These are phyloP conservation scores for Tribolium castaneum DNA, from an alignment of 1,140 invertebrate genomes.

Conservation along the genomic window DNA sequence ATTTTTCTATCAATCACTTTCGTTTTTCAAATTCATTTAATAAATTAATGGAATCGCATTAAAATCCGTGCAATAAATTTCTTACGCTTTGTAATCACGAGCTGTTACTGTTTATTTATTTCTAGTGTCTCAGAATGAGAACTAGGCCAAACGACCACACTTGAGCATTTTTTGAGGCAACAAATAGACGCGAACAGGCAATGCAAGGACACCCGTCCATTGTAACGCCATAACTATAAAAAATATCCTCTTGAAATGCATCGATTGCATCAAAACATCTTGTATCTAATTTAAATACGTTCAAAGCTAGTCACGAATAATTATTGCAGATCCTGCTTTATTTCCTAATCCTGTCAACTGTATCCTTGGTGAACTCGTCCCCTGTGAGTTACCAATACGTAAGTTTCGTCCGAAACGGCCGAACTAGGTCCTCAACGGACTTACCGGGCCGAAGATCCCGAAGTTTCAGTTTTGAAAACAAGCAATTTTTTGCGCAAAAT, in stretches of 20 bases:
- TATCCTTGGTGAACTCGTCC: background rate
- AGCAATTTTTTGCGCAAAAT: background rate
- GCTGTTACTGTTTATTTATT: background rate
- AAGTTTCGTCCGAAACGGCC: background rate
- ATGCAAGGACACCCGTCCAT: background rate
- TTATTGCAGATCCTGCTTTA: background rate
- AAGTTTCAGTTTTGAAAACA: background rate
- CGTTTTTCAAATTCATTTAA: background rate
- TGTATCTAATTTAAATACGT: background rate
- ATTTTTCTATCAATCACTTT: background rate
- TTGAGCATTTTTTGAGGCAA: background rate
- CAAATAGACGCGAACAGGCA: background rate
- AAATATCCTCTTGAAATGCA: background rate
- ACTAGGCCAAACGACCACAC: background rate
- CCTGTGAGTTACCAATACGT: conserved; percentile 16
- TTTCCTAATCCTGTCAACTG: background rate
- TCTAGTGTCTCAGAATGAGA: background rate
- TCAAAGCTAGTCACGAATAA: background rate
- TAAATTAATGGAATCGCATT: background rate
- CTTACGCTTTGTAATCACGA: background rate
- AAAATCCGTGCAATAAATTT: background rate
- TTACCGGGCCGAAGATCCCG: conserved; percentile 4
- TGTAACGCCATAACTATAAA: background rate
- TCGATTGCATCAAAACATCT: background rate
- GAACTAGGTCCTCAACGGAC: background rate